These are phyloP conservation scores for Scomber colias DNA, from an alignment of 2,113 vertebrate species.

Conservation along the genomic window DNA sequence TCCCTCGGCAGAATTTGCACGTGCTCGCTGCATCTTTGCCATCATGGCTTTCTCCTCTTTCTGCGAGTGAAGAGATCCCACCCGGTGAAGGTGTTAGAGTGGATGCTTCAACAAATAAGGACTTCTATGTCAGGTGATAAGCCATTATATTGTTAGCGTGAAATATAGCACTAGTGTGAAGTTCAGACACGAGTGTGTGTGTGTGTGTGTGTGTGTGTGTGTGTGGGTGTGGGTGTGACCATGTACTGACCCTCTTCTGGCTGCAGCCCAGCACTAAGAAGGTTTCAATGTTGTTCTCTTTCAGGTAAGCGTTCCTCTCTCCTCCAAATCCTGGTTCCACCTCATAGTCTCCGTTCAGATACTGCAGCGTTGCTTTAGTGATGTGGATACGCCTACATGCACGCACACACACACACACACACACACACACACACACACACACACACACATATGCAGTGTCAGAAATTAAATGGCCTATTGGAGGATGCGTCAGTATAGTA, in stretches of 20 bases:
- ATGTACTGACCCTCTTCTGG: slow-evolving; percentile 91
- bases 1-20: slow-evolving; percentile 92
- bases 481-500: not conserved
- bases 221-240: slow-evolving; percentile 29
- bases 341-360: slow-evolving; percentile 96
- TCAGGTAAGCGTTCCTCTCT: slow-evolving; percentile 94
- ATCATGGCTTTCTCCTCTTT: slow-evolving; percentile 97
- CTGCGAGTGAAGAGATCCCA: slow-evolving; percentile 76
- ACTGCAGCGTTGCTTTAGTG: slow-evolving; percentile 94
- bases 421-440: not conserved
- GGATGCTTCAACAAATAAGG: slow-evolving; percentile 33
- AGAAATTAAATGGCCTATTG: not conserved
- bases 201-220: not conserved
- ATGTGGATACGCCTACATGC: slow-evolving; percentile 93
- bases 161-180: slow-evolving; percentile 57
- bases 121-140: slow-evolving; percentile 59
- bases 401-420: slow-evolving; percentile 6
- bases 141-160: slow-evolving; percentile 63
- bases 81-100: not conserved
- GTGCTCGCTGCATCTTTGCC: slow-evolving; percentile 92
- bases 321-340: slow-evolving; percentile 94
- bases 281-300: slow-evolving; percentile 94
- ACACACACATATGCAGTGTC: slow-evolving; percentile 14
- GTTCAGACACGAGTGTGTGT: slow-evolving; percentile 23
- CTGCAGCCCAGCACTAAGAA: slow-evolving; percentile 96